phyloP scores from a whole-genome alignment of 2,888 invertebrate species.

The Megaustenia siamemsis region DNA sequence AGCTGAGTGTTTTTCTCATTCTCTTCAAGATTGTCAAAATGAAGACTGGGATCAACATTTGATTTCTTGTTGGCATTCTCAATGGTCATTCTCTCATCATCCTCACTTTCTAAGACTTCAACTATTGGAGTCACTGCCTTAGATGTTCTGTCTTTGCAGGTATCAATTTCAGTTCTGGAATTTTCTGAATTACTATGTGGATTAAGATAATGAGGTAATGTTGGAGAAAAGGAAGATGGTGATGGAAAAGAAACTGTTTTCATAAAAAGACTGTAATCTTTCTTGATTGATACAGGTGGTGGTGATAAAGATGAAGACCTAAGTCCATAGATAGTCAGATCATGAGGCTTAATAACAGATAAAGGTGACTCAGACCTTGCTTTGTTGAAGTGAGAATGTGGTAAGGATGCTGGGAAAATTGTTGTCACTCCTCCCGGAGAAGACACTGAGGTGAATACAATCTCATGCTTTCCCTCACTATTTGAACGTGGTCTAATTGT shows the following conservation, averaged over 20 bases:
- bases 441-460: slow-evolving; percentile 1
- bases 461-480: slow-evolving; percentile 23
- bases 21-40: slow-evolving; percentile 3
- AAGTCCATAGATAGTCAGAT: not conserved
- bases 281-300: not conserved
- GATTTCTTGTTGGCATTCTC: slow-evolving; percentile 42
- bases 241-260: not conserved
- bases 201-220: not conserved
- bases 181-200: not conserved
- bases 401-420: not conserved
- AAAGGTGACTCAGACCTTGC: slow-evolving; percentile 48
- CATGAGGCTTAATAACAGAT: not conserved
- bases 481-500: slow-evolving; percentile 18
- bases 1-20: not conserved
- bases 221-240: not conserved
- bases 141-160: not conserved
- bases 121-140: slow-evolving; percentile 6
- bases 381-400: not conserved
- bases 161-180: not conserved
- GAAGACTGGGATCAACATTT: not conserved
- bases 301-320: slow-evolving; percentile 48
- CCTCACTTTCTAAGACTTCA: slow-evolving; percentile 43
- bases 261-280: not conserved
- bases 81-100: slow-evolving; percentile 19
- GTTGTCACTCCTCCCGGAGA: not conserved